Evolutionary conservation across 2,113 vertebrate genomes (phyloP).

Genomic region (Poeciliopsis turrubarensis): DNA sequence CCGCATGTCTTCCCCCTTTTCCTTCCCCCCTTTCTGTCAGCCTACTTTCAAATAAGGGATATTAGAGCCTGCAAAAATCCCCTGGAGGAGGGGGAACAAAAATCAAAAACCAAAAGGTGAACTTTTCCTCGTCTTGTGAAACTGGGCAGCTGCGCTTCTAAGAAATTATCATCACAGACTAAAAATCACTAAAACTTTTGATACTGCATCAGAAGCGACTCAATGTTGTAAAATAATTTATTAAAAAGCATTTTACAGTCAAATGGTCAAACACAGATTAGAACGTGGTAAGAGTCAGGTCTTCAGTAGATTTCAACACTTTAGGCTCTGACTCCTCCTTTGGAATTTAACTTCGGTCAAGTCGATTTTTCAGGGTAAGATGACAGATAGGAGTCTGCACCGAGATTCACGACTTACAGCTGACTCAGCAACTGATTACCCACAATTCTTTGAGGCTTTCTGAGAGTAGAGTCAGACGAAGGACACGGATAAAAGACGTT

Average conservation of each 20-base stretch:
- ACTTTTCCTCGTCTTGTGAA: conserved; percentile 20
- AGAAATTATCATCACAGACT: conserved; percentile 25
- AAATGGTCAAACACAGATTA: neutral
- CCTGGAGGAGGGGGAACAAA: too few species aligned
- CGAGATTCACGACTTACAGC: conserved; percentile 35
- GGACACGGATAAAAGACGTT: conserved; percentile 65
- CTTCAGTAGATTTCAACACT: conserved; percentile 8
- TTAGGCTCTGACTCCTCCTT: conserved; percentile 1
- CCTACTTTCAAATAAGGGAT: too few species aligned
- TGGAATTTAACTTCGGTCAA: conserved; percentile 40
- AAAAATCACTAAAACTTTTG: conserved; percentile 16
- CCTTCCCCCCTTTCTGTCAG: too few species aligned
- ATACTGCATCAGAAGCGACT: neutral
- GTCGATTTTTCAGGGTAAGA: conserved; percentile 29
- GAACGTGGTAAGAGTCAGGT: neutral
- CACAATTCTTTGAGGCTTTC: conserved; percentile 42
- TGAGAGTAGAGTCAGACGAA: conserved; percentile 55
- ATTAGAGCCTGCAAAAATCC: too few species aligned
- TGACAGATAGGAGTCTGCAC: neutral
- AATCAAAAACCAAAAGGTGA: conserved; percentile 29
- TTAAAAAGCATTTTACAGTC: conserved; percentile 9
- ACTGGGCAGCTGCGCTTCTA: conserved; percentile 27
- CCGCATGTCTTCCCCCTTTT: too few species aligned
- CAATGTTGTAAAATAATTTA: conserved; percentile 3
- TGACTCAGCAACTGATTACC: conserved; percentile 54